These are phyloP conservation scores for Zygogramma bicolorata DNA, from an alignment of 2,888 invertebrate species.

Conservation along the genomic window DNA sequence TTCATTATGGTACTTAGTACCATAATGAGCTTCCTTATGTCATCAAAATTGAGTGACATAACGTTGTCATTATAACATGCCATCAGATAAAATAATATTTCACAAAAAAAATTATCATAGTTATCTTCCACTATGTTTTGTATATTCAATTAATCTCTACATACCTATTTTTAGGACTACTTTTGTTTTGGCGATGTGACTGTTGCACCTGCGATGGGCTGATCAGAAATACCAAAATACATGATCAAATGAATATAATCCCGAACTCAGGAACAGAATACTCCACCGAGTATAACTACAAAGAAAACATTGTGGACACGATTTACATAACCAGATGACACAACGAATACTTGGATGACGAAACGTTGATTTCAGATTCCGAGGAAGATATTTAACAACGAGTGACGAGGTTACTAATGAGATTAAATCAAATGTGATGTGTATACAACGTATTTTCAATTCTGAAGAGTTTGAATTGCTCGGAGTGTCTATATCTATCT, in stretches of 20 bases:
- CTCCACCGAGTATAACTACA: constrained; percentile 54
- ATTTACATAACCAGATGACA: constrained; percentile 74
- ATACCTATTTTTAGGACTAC: constrained; percentile 55
- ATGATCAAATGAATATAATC: constrained; percentile 34
- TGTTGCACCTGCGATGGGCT: constrained; percentile 63
- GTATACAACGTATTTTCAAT: background rate
- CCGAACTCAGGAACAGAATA: constrained; percentile 31
- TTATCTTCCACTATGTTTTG: no score
- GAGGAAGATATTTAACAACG: constrained; percentile 53
- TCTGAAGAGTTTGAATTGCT: background rate
- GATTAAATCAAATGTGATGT: constrained; percentile 24
- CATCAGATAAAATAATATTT: no score
- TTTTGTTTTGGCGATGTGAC: constrained; percentile 64
- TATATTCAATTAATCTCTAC: no score
- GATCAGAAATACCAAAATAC: constrained; percentile 43
- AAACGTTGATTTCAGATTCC: constrained; percentile 55
- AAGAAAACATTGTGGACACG: constrained; percentile 69
- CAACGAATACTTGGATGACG: constrained; percentile 59
- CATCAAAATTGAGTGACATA: no score
- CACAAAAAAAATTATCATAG: no score
- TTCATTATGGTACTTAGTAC: no score
- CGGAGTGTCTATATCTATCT: constrained; percentile 33
- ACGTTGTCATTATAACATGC: no score
- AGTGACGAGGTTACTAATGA: background rate
- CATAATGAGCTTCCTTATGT: no score